These are phyloP conservation scores for Palythoa grandis DNA, from an alignment of 92 coral and sea anemone genomes.

Conservation along the genomic window DNA sequence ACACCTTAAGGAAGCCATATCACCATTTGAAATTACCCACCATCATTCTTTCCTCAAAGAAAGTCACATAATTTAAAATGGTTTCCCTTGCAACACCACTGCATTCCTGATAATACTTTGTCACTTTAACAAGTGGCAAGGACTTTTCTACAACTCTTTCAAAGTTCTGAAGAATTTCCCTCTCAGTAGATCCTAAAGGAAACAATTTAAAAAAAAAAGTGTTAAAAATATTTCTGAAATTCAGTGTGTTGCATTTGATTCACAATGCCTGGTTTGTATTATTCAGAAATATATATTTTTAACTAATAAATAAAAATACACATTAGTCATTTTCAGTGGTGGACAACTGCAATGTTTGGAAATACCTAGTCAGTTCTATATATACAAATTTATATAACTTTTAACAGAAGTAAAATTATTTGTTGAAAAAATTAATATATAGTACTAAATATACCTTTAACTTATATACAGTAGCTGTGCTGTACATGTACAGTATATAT, in stretches of 20 bases:
- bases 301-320: not conserved
- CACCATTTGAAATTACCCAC: not conserved
- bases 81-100: constrained; percentile 38
- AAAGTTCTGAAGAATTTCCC: constrained; percentile 49
- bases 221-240: too few species aligned
- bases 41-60: constrained; percentile 56
- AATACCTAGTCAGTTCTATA: too few species aligned
- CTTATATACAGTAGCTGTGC: not conserved
- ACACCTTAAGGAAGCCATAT: not conserved
- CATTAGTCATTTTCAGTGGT: not conserved
- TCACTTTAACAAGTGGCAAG: constrained; percentile 55
- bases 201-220: not conserved
- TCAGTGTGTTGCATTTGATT: too few species aligned
- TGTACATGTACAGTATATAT: not conserved
- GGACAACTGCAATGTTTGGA: too few species aligned
- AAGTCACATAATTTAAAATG: constrained; percentile 51
- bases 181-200: constrained; percentile 59
- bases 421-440: not conserved
- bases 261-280: too few species aligned
- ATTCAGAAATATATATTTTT: not conserved
- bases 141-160: constrained; percentile 50
- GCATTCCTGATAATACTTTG: constrained; percentile 40
- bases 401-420: not conserved
- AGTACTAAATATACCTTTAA: constrained; percentile 7
- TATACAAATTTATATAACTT: too few species aligned